A percentile compares a stretch with the other conserved stretches of the same genome.
These are phyloP conservation scores for Drosophila suzukii DNA, from an alignment of 1,140 invertebrate genomes.

Conservation along the genomic window DNA sequence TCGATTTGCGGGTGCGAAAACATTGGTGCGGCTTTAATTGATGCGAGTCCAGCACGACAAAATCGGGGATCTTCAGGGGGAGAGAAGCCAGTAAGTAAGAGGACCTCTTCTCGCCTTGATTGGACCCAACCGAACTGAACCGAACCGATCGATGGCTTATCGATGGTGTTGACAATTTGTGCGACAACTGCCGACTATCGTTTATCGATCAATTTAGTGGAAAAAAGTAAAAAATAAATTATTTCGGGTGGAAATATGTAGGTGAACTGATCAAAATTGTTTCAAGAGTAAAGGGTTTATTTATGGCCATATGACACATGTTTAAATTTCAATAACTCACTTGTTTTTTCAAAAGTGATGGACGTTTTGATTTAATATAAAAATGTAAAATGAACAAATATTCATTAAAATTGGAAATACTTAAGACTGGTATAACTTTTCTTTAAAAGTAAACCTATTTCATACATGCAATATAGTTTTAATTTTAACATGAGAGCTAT, in stretches of 20 bases:
- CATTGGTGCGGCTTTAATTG: slow-evolving; percentile 83
- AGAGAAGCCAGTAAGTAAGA: neutral
- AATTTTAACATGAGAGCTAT: neutral
- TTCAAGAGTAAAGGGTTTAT: too few relatives aligned
- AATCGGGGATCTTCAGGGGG: neutral
- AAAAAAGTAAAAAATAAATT: too few relatives aligned
- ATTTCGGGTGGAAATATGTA: too few relatives aligned
- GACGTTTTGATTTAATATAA: too few relatives aligned
- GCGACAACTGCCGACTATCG: slow-evolving; percentile 32
- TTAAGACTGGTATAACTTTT: too few relatives aligned
- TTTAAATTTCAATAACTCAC: too few relatives aligned
- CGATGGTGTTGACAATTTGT: slow-evolving; percentile 63
- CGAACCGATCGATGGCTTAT: slow-evolving; percentile 38
- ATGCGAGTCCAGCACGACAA: slow-evolving; percentile 71
- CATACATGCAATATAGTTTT: neutral
- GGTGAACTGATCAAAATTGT: too few relatives aligned
- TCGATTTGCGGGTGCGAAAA: slow-evolving; percentile 84
- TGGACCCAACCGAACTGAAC: neutral
- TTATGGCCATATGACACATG: too few relatives aligned
- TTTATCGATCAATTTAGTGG: slow-evolving; percentile 19
- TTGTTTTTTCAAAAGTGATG: too few relatives aligned
- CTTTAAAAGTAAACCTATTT: neutral
- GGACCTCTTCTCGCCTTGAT: slow-evolving; percentile 6
- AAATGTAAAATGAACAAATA: too few relatives aligned
- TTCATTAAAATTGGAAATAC: too few relatives aligned